Evolutionary conservation across 2,113 vertebrate genomes (phyloP).

Genomic region (Meleagris gallopavo): DNA sequence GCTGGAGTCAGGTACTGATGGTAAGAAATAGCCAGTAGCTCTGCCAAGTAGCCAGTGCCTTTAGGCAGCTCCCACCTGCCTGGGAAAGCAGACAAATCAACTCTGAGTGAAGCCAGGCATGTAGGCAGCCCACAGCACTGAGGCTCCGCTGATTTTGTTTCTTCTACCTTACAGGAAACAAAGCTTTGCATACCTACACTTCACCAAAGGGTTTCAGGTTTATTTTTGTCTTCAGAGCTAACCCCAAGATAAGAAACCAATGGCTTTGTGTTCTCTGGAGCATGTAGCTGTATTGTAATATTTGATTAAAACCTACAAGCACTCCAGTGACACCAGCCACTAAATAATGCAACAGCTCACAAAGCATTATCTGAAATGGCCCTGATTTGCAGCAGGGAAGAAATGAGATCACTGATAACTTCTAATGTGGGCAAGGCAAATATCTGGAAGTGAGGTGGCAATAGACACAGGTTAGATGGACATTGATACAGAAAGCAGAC

Average conservation of each 20-base stretch:
- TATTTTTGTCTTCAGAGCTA: conserved; percentile 34
- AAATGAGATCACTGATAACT: background rate
- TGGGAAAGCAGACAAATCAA: conserved; percentile 27
- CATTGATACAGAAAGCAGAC: background rate
- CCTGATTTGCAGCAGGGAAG: background rate
- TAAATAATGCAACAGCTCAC: background rate
- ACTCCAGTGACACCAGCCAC: background rate
- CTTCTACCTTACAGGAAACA: conserved; percentile 15
- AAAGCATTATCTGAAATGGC: background rate
- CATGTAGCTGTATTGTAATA: background rate
- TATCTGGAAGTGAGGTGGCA: background rate
- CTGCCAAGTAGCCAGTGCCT: conserved; percentile 10
- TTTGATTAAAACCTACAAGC: background rate
- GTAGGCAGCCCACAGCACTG: background rate
- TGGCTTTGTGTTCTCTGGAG: background rate
- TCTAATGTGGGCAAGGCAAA: background rate
- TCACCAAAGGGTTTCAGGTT: conserved; percentile 27
- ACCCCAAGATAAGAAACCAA: background rate
- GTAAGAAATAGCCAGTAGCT: background rate
- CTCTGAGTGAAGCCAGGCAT: background rate
- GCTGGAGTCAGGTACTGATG: background rate
- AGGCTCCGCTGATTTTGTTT: background rate
- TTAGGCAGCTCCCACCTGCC: background rate
- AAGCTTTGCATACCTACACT: conserved; percentile 35
- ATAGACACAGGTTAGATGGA: background rate